These are phyloP conservation scores for Xenotilapia flavipinnis DNA, from an alignment of 2,113 vertebrate genomes.

Conservation along the genomic window DNA sequence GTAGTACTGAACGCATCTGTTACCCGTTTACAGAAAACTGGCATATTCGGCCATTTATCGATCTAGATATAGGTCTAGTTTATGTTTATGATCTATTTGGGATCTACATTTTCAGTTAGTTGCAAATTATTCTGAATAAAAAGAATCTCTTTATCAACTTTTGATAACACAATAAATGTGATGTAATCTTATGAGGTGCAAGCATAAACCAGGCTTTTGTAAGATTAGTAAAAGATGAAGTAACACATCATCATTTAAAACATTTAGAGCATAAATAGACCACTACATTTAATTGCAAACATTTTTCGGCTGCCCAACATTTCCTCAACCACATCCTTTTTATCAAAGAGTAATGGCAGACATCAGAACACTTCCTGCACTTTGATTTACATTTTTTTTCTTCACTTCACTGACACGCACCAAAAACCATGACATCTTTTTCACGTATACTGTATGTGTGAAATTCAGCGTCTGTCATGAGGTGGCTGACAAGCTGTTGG, in stretches of 20 bases:
- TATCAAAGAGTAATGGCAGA: background rate
- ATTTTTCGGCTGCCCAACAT: background rate
- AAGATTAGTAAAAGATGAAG: background rate
- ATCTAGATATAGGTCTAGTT: background rate
- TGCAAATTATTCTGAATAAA: background rate
- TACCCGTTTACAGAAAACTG: background rate
- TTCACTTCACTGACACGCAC: background rate
- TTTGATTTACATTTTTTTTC: background rate
- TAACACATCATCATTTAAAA: background rate
- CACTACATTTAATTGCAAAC: background rate
- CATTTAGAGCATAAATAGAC: background rate
- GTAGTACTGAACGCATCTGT: background rate
- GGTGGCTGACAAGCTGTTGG: constrained; percentile 39
- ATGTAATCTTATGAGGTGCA: background rate
- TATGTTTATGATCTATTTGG: background rate
- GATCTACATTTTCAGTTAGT: background rate
- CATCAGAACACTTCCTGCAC: background rate
- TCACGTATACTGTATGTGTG: background rate
- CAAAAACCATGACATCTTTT: background rate
- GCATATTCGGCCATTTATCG: background rate
- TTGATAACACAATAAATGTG: background rate
- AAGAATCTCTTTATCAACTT: background rate
- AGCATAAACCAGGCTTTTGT: background rate
- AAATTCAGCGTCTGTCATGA: constrained; percentile 13
- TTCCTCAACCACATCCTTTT: background rate